Base-by-base conservation (phyloP, 1,140 invertebrate genomes). In the Drosophila setifemur region DNA sequence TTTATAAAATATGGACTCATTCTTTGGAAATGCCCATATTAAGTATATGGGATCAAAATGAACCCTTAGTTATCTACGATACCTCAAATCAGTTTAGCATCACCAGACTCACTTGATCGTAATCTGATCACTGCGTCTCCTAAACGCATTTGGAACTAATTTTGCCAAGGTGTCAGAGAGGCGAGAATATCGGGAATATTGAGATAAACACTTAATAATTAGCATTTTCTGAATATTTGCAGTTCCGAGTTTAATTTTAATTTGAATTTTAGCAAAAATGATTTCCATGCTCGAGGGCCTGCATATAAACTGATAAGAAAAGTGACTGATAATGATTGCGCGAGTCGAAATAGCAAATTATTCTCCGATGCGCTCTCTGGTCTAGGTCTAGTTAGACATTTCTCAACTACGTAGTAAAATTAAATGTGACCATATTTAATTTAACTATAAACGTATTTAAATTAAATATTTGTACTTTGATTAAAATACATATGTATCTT, bases 221-320 rank as follows among this genome's bases (percentile, higher is more conserved):
- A 37, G 33, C 40, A 63, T 63, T 29, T n/a, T 39, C 21, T 5
- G 29, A 23, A 4, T 63, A 16, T 60, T 28, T 16, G 11, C 21
- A 61, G 23, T n/a, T 63, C 1, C 0, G 14, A 47, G 11, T 37
- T 23, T 0, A 63, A 37, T 47, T 12, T 37, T 18, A 5, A 42
- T 4, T 16, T 29, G n/a, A 29, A 29, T 55, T 23, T 39, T 21
- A 29, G 16, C 12, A 3, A 14, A 31, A 16, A 11, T 47, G 25
- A 61, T 61, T n/a, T n/a, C n/a, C n/a, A n/a, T n/a, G n/a, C n/a
- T n/a, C n/a, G n/a, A n/a, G n/a, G n/a, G n/a, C n/a, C n/a, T n/a
- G n/a, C n/a, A n/a, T n/a, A n/a, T n/a, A n/a, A 3, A 11, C 4
- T 61, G 60, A 63, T 63, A 63, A 61, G 40, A 28, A 61, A 19